These are phyloP conservation scores for Paratilapia polleni DNA, from an alignment of 2,113 vertebrate genomes.

Conservation along the genomic window DNA sequence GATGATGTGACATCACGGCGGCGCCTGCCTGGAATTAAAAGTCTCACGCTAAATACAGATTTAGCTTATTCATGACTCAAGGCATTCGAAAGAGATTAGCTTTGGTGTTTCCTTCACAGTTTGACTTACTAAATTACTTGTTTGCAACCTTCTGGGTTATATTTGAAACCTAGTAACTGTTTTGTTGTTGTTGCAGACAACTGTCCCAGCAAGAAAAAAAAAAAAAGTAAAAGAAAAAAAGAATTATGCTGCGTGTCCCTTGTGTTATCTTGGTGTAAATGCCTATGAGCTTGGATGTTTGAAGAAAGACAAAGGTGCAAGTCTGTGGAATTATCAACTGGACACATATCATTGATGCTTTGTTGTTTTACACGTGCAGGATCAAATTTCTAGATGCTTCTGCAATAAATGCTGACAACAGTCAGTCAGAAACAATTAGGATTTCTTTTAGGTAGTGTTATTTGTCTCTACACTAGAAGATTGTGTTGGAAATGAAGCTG, in stretches of 20 bases:
- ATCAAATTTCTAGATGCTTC: not conserved
- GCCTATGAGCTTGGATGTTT: not conserved
- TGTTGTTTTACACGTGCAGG: not conserved
- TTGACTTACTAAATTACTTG: slow-evolving; percentile 49
- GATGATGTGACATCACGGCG: slow-evolving; percentile 49
- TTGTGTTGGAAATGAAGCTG: not conserved
- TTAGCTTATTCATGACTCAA: slow-evolving; percentile 38
- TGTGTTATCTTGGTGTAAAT: not conserved
- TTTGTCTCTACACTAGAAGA: not conserved
- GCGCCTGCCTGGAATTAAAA: slow-evolving; percentile 48
- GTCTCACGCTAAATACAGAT: slow-evolving; percentile 61
- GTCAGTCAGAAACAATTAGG: slow-evolving; percentile 1
- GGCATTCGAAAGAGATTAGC: slow-evolving; percentile 46
- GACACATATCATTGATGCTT: not conserved
- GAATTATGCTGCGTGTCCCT: not conserved
- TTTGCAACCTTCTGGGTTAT: slow-evolving; percentile 19
- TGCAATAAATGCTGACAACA: not conserved
- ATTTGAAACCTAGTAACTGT: slow-evolving; percentile 14
- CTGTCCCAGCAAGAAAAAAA: not conserved
- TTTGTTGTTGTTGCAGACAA: slow-evolving; percentile 17
- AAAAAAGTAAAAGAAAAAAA: not conserved
- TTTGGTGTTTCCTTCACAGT: slow-evolving; percentile 52
- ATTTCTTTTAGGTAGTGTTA: not conserved
- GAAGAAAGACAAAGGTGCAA: not conserved
- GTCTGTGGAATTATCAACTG: not conserved